phyloP scores from a whole-genome alignment of 2,888 invertebrate species.

The Brachyopa scutellaris region DNA sequence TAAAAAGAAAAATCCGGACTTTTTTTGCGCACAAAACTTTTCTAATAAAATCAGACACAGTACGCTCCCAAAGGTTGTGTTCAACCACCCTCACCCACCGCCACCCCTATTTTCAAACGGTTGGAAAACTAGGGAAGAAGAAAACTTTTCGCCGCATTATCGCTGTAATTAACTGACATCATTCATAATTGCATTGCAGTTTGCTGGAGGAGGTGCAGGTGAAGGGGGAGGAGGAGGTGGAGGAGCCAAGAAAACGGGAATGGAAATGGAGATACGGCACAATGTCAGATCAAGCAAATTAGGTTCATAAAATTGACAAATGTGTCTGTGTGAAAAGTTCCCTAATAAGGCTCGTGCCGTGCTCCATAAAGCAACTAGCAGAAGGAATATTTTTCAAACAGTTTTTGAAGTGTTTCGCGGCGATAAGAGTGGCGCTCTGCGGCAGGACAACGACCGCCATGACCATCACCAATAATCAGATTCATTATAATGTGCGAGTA shows the following conservation, averaged over 20 bases:
- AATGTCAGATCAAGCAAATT: conserved; percentile 68
- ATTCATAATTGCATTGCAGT: conserved; percentile 71
- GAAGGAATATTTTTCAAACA: conserved; percentile 20
- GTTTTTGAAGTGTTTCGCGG: conserved; percentile 30
- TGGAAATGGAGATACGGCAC: background rate
- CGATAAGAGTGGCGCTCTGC: conserved; percentile 19
- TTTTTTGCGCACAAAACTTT: conserved; percentile 63
- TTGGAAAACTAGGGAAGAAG: background rate
- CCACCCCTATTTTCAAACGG: background rate
- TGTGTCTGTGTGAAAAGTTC: conserved; percentile 71
- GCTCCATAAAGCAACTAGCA: background rate
- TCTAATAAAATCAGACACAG: conserved; percentile 69
- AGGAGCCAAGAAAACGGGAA: background rate
- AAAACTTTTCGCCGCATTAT: conserved; percentile 71
- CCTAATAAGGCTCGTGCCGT: conserved; percentile 42
- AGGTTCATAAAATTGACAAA: conserved; percentile 72
- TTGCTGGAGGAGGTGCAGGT: background rate
- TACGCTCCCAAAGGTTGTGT: too few species aligned
- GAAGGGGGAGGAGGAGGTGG: background rate
- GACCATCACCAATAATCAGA: conserved; percentile 59
- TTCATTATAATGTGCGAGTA: too few species aligned
- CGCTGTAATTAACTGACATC: conserved; percentile 72
- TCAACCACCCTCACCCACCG: background rate
- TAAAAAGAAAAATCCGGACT: conserved; percentile 9
- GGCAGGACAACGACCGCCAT: conserved; percentile 42